phyloP scores from a whole-genome alignment of 2,113 vertebrate species.

The Ammospiza nelsoni region DNA sequence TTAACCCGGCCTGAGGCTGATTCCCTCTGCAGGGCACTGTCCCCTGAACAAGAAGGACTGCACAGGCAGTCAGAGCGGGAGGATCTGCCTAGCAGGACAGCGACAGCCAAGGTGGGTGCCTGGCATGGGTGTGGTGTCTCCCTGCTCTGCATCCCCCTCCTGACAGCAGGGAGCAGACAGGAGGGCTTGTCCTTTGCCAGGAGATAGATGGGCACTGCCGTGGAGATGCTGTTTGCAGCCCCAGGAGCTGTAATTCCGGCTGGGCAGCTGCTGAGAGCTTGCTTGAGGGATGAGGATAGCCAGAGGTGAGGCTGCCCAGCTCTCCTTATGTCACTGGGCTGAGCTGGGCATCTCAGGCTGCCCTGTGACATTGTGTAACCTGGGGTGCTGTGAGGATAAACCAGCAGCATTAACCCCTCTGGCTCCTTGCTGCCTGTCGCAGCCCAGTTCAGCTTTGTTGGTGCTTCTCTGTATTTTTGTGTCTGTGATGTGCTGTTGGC shows the following conservation, averaged over 20 bases:
- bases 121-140: not conserved
- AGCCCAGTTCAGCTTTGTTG: not conserved
- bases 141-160: not conserved
- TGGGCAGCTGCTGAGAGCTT: not conserved
- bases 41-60: not conserved
- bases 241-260: not conserved
- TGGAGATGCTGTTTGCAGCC: not conserved
- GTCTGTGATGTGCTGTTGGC: not conserved
- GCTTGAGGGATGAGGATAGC: not conserved
- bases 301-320: not conserved
- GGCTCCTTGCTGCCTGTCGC: fast-evolving
- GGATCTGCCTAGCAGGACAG: not conserved
- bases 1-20: not conserved
- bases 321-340: not conserved
- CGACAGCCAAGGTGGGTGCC: not conserved
- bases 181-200: not conserved
- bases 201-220: fast-evolving
- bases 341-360: not conserved
- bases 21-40: not conserved
- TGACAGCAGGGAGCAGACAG: not conserved
- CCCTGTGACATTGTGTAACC: not conserved
- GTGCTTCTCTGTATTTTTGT: not conserved
- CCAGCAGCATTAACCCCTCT: not conserved
- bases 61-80: not conserved
- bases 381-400: not conserved